Percentiles rank a stretch among this genome's conserved stretches.
These are phyloP conservation scores for Corythaixoides concolor DNA, from an alignment of 2,113 vertebrate species.

Conservation along the genomic window DNA sequence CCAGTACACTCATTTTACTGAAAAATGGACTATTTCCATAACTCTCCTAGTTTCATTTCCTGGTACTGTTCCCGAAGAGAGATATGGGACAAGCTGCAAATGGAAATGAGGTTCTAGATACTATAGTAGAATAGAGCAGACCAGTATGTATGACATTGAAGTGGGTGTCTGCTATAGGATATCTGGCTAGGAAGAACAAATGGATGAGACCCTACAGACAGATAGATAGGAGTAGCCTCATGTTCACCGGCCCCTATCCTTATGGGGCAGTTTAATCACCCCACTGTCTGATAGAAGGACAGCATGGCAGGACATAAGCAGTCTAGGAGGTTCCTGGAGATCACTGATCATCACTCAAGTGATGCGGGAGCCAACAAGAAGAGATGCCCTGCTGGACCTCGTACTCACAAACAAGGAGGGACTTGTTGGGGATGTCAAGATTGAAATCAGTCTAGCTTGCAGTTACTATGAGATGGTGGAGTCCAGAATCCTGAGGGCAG, in stretches of 20 bases:
- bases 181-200: neutral
- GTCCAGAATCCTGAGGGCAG: neutral
- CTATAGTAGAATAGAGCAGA: neutral
- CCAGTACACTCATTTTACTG: neutral
- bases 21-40: neutral
- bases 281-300: neutral
- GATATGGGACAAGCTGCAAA: neutral
- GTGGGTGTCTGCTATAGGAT: neutral
- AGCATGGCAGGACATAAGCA: neutral
- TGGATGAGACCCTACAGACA: neutral
- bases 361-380: neutral
- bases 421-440: neutral
- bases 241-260: neutral
- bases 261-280: neutral
- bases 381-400: fast-evolving
- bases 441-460: neutral
- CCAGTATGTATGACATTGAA: neutral
- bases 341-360: neutral
- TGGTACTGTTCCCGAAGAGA: neutral
- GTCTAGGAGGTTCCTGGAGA: neutral
- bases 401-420: neutral
- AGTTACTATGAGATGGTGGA: neutral
- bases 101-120: neutral
- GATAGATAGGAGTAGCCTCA: neutral
- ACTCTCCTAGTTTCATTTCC: neutral